Base-by-base conservation (phyloP, 2,113 vertebrate species). In the Apus apus region DNA sequence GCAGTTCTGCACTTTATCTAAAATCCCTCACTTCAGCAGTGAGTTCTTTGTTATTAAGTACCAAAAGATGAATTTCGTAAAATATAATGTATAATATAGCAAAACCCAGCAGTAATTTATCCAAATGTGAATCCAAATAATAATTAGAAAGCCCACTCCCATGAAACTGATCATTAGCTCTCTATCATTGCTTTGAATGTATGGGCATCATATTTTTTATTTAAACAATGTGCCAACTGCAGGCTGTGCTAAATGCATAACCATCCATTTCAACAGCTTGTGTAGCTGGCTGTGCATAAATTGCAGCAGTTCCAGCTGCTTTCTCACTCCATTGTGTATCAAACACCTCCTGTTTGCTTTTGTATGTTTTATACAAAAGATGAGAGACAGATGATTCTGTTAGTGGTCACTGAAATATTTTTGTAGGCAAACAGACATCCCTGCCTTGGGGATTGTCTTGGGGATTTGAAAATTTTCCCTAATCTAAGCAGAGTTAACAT, bases 241-340 rank as follows among this genome's bases (percentile, higher is more conserved):
- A 95, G 89, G 45, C 75, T 94, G 51, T 77, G 65, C 88, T 85
- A 75, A 89, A 87, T 60, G 64, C n/a, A 40, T 57, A 92, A 58
- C 57, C 79, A 88, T 61, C 88, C 67, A 1, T 34, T 93, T 64
- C 66, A 96, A 64, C 87, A 95, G 88, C 54, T 90, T 88, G 85
- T 15, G 43, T 94, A 78, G 30, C 27, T 90, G 83, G 20, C 76
- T 97, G 13, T 82, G 46, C 66, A 85, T 80, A 90, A 94, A 93
- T 80, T 46, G 73, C 30, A 90, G 38, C 43, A 25, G 83, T 82
- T 94, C 78, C 75, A 87, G 87, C 71, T 93, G 89, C 58, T 89
- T 94, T 61, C 67, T 85, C 57, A 26, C 54, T 80, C 73, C 7
- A 0, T 43, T 43, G 38, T 65, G 53, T 81, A 65, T 85, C 62